phyloP scores from a whole-genome alignment of 2,797 vertebrate genomes.

The Muraenolepis orangiensis region DNA sequence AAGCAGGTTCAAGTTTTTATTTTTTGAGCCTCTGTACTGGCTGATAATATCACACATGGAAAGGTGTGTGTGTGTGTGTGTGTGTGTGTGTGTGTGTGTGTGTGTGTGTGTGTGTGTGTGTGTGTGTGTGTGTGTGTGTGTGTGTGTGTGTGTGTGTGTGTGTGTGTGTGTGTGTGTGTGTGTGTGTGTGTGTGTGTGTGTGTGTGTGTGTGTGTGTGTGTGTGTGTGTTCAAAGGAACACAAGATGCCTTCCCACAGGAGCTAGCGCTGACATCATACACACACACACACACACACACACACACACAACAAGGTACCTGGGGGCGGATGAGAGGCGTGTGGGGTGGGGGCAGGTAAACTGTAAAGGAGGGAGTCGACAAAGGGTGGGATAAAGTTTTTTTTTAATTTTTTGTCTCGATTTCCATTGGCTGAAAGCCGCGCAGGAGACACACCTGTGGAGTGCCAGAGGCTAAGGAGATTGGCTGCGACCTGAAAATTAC shows the following conservation, averaged over 20 bases:
- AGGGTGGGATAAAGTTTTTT: slow-evolving; percentile 28
- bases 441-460: slow-evolving; percentile 75
- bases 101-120: slow-evolving; percentile 10
- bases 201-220: slow-evolving; percentile 12
- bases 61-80: background rate
- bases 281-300: slow-evolving; percentile 17
- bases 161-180: slow-evolving; percentile 40
- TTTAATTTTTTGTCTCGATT: slow-evolving; percentile 47
- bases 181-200: background rate
- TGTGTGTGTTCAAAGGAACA: slow-evolving; percentile 61
- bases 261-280: slow-evolving; percentile 75
- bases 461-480: slow-evolving; percentile 75
- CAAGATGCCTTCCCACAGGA: slow-evolving; percentile 70
- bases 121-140: background rate
- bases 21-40: background rate
- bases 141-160: slow-evolving; percentile 10
- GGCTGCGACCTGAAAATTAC: slow-evolving; percentile 78
- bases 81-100: background rate
- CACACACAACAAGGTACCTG: slow-evolving; percentile 71
- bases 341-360: slow-evolving; percentile 56
- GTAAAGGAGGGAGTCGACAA: slow-evolving; percentile 48
- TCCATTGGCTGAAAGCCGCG: slow-evolving; percentile 61
- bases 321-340: slow-evolving; percentile 45
- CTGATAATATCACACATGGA: slow-evolving; percentile 17
- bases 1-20: slow-evolving; percentile 48